These are phyloP conservation scores for Lepidurus couesii DNA, from an alignment of 1,140 invertebrate species.

Conservation along the genomic window DNA sequence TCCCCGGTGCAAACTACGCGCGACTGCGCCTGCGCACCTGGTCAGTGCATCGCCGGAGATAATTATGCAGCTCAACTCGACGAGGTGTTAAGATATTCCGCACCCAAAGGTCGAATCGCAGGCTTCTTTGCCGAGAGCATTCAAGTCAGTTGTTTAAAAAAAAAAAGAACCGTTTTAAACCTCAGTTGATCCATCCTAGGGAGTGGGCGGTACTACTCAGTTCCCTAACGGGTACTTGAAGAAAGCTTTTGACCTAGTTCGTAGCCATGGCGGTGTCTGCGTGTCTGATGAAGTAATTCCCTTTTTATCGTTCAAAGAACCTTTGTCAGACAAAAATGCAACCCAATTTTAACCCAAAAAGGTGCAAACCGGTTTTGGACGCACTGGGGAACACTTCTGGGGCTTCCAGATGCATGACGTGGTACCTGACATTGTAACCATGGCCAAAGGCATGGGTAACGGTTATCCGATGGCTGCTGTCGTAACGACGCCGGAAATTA, in stretches of 20 bases:
- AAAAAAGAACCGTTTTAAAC: neutral
- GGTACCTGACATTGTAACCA: conserved; percentile 83
- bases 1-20: conserved; percentile 69
- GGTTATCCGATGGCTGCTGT: conserved; percentile 92
- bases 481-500: conserved; percentile 80
- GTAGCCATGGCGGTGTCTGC: conserved; percentile 74
- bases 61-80: conserved; percentile 77
- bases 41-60: conserved; percentile 63
- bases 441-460: conserved; percentile 74
- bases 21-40: conserved; percentile 58
- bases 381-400: conserved; percentile 91
- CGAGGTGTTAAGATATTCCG: conserved; percentile 66
- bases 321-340: neutral
- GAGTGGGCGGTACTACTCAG: conserved; percentile 84
- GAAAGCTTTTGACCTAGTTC: conserved; percentile 70
- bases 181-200: conserved; percentile 47
- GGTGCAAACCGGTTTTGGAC: conserved; percentile 93
- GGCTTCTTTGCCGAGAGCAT: conserved; percentile 92
- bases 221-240: conserved; percentile 83
- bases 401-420: conserved; percentile 84
- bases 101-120: conserved; percentile 69
- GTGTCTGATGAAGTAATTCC: conserved; percentile 78
- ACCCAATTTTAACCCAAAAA: conserved; percentile 39
- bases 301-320: neutral
- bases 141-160: conserved; percentile 53